Conservation (phyloP, 2,888 invertebrate species). For the Bhutanitis thaidina region DNA sequence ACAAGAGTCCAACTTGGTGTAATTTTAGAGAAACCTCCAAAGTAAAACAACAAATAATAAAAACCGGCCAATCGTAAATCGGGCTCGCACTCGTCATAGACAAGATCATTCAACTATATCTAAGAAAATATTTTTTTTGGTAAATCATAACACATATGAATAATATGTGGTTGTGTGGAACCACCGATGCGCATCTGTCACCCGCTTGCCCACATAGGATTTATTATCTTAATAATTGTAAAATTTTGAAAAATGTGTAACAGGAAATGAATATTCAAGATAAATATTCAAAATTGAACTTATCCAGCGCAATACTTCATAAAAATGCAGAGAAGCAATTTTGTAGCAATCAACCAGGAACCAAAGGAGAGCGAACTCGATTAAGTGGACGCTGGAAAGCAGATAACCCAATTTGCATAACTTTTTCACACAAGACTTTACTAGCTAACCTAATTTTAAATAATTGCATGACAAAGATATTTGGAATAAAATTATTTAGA, state of each 20-base stretch:
- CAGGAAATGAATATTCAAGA: background rate
- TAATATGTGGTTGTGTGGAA: too few relatives aligned
- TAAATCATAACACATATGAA: too few relatives aligned
- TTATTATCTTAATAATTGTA: too few relatives aligned
- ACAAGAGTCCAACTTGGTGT: too few relatives aligned
- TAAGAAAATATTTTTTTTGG: too few relatives aligned
- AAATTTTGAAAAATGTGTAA: background rate
- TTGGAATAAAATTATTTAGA: background rate
- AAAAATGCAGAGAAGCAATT: constrained; percentile 74
- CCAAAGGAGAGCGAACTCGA: constrained; percentile 62
- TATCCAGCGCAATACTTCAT: constrained; percentile 52
- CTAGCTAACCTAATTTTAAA: constrained; percentile 60
- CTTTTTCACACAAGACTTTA: constrained; percentile 60
- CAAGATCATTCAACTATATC: too few relatives aligned
- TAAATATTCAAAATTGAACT: constrained; percentile 7
- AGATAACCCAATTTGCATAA: constrained; percentile 75
- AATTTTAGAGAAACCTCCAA: too few relatives aligned
- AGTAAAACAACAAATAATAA: too few relatives aligned
- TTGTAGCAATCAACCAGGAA: constrained; percentile 38
- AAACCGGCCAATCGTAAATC: too few relatives aligned
- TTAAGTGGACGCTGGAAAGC: constrained; percentile 71
- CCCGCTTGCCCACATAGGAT: too few relatives aligned
- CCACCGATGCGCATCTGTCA: too few relatives aligned
- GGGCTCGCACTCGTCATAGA: too few relatives aligned
- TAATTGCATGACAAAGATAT: background rate